Evolutionary conservation across 2,113 vertebrate species (phyloP), one percentile per base, ranked within the genome.

Genomic region (Parus major): DNA sequence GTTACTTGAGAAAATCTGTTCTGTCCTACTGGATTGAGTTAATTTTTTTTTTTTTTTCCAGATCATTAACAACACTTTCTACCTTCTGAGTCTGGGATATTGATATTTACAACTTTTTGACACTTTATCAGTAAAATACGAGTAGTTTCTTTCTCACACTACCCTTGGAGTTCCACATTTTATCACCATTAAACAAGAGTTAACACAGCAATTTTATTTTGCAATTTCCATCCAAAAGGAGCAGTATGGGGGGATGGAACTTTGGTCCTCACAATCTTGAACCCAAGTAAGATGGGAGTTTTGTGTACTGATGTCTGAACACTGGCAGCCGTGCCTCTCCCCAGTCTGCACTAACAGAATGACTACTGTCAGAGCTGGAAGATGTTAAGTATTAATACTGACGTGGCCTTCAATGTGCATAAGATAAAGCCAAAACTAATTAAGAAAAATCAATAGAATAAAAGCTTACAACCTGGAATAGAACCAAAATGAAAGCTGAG

Each of bases 361-460:
- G 41, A 44, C 7, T 70, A 10, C 36, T 0, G 7, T 41, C 44
- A 77, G 42, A 35, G n/a, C 41, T 88, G 90, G 66, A 69, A 91
- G 39, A 56, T n/a, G 12, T 47, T 42, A 66, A 82, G 9, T 70
- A 82, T 83, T 93, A 81, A 66, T 75, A 47, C n/a, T 11, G 9
- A 68, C 64, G 33, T 2, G 15, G 53, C 29, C 47, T 90, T 91
- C 87, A 79, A 29, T 42, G 19, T 70, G 33, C 31, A 39, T 35
- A 68, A 86, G 23, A 80, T 42, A 60, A 92, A 85, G 59, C 33
- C 69, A 92, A 82, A 91, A 66, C 42, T 86, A 78, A 81, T 88
- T 95, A 91, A 79, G 57, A 92, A 91, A 92, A 87, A 69, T 87
- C 78, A 64, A 66, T 95, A 36, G n/a, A 76, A 82, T 36, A 61